Percentiles rank a stretch among this genome's conserved stretches.
Conservation (phyloP, 2,113 vertebrate genomes). For the Sinocyclocheilus anshuiensis region DNA sequence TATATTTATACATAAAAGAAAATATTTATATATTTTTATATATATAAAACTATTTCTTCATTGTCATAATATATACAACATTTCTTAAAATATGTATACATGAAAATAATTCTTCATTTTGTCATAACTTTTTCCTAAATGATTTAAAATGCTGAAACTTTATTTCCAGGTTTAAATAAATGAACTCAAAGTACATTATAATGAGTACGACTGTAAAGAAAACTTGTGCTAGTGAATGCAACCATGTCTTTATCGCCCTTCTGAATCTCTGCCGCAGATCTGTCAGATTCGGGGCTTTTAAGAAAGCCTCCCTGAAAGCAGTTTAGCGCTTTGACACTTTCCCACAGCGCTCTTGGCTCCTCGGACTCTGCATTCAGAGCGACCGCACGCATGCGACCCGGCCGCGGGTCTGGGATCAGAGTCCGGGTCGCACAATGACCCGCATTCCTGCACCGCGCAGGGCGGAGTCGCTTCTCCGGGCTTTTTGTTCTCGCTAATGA, state of each 20-base stretch:
- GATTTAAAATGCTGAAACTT: too few relatives aligned
- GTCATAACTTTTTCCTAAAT: too few relatives aligned
- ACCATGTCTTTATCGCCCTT: not conserved
- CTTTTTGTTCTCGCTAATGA: conserved; percentile 69
- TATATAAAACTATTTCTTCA: too few relatives aligned
- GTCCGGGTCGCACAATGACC: not conserved
- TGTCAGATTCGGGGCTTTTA: conserved; percentile 12
- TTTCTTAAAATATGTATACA: too few relatives aligned
- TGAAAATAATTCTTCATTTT: too few relatives aligned
- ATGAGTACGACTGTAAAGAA: not conserved
- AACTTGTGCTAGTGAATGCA: not conserved
- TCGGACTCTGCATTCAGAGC: conserved; percentile 84
- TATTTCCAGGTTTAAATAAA: too few relatives aligned
- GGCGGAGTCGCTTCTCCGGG: conserved; percentile 58
- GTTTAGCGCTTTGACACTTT: conserved; percentile 81
- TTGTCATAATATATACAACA: too few relatives aligned
- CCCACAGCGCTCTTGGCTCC: conserved; percentile 83
- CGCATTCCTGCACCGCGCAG: not conserved
- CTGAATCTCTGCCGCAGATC: not conserved
- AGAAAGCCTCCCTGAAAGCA: conserved; percentile 75
- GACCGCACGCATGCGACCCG: conserved; percentile 97
- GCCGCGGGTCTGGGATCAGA: conserved; percentile 60
- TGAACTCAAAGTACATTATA: too few relatives aligned
- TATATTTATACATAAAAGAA: too few relatives aligned
- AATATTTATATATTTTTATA: too few relatives aligned